Conservation (phyloP, 2,113 vertebrate species). For the Brachypodius melanocephalos region DNA sequence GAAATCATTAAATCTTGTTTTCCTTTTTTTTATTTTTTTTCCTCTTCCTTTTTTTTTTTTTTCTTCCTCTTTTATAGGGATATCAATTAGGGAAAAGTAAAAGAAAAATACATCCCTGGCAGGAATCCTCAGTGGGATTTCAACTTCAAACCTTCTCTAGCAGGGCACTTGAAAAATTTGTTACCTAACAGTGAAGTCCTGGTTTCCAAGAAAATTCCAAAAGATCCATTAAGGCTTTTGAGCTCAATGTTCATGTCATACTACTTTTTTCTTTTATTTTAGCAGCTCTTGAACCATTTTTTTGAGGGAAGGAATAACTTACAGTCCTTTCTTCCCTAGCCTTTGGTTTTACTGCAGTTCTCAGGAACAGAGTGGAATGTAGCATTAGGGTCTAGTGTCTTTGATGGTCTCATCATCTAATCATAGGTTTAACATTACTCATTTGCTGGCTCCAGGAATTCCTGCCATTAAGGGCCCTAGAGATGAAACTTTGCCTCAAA, state of each 20-base stretch:
- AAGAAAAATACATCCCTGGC: slow-evolving; percentile 67
- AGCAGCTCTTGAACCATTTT: slow-evolving; percentile 62
- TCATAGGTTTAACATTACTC: slow-evolving; percentile 94
- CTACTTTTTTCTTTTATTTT: not conserved
- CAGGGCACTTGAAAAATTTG: slow-evolving; percentile 70
- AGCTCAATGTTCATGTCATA: slow-evolving; percentile 52
- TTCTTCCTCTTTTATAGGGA: slow-evolving; percentile 45
- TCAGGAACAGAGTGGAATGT: slow-evolving; percentile 71
- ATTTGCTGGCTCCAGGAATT: slow-evolving; percentile 89
- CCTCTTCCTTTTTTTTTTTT: not conserved
- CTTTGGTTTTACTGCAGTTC: slow-evolving; percentile 79
- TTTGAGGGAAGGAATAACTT: slow-evolving; percentile 35
- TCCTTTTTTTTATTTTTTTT: not conserved
- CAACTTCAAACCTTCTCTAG: slow-evolving; percentile 69
- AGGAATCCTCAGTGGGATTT: slow-evolving; percentile 70
- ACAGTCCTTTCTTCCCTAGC: slow-evolving; percentile 64
- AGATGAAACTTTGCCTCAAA: slow-evolving; percentile 93
- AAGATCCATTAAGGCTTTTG: slow-evolving; percentile 53
- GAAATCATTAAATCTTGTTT: slow-evolving; percentile 82
- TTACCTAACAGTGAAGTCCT: slow-evolving; percentile 69
- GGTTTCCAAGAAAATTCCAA: slow-evolving; percentile 62
- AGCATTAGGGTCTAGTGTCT: slow-evolving; percentile 79
- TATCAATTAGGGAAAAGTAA: slow-evolving; percentile 58
- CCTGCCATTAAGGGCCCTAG: slow-evolving; percentile 91
- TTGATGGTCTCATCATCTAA: slow-evolving; percentile 83